Percentiles rank a stretch among this genome's conserved stretches.
Conservation (phyloP, 2,113 vertebrate species). For the Aegotheles bennettii region DNA sequence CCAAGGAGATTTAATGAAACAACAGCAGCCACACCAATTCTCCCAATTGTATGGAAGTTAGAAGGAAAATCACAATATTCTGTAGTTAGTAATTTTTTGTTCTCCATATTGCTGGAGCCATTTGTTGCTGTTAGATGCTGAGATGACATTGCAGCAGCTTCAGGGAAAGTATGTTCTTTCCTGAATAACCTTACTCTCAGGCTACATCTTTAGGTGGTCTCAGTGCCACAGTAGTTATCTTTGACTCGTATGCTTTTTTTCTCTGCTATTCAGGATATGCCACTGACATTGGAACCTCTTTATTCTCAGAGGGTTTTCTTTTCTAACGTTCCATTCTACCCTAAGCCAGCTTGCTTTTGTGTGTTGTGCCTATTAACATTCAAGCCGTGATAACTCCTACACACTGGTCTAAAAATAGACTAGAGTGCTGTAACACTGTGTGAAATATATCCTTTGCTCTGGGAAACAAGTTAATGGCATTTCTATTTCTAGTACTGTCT, state of each 20-base stretch:
- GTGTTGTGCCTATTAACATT: slow-evolving; percentile 47
- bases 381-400: slow-evolving; percentile 39
- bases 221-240: neutral
- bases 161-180: neutral
- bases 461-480: slow-evolving; percentile 37
- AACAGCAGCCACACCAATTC: neutral
- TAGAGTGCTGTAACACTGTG: neutral
- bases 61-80: neutral
- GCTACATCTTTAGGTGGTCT: neutral
- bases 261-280: neutral
- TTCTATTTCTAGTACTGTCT: slow-evolving; percentile 67
- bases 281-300: neutral
- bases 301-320: neutral
- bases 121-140: neutral
- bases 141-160: neutral
- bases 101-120: neutral
- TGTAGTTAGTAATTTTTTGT: neutral
- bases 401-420: slow-evolving; percentile 69
- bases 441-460: slow-evolving; percentile 50
- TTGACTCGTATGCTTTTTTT: neutral
- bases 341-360: neutral
- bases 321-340: neutral
- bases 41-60: neutral
- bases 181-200: neutral
- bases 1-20: neutral